phyloP scores from a whole-genome alignment of 2,797 vertebrate species.

The Neosilurus hyrtlii region DNA sequence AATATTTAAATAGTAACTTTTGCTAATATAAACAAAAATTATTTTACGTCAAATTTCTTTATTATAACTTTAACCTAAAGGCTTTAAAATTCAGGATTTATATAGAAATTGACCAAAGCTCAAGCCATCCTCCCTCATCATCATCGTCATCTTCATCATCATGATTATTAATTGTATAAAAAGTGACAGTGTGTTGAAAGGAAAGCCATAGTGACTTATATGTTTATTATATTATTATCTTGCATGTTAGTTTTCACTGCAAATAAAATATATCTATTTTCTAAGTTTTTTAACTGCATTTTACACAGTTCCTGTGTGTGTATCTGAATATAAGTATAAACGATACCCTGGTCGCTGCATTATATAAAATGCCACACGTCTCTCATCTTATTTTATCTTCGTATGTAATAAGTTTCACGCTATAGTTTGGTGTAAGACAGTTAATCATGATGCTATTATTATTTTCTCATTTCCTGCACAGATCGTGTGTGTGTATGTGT shows the following conservation, averaged over 20 bases:
- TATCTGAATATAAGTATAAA: not conserved
- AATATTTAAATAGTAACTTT: not conserved
- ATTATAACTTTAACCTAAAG: not conserved
- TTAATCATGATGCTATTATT: not conserved
- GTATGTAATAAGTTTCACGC: not conserved
- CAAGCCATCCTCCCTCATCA: slow-evolving; percentile 14
- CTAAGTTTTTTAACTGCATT: not conserved
- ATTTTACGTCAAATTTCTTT: not conserved
- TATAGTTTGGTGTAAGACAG: not conserved
- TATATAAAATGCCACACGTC: not conserved
- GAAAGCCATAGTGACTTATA: slow-evolving; percentile 16
- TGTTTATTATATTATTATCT: slow-evolving; percentile 3
- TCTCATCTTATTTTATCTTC: not conserved
- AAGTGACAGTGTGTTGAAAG: not conserved
- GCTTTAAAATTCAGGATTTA: slow-evolving; percentile 24
- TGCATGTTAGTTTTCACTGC: not conserved
- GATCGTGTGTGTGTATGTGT: not conserved
- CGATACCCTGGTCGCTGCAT: not conserved
- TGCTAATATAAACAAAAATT: not conserved
- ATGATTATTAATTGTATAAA: not conserved
- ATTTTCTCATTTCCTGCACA: not conserved
- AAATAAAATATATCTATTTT: not conserved
- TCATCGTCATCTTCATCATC: slow-evolving; percentile 1
- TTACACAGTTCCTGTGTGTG: not conserved
- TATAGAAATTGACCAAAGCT: slow-evolving; percentile 32